Evolutionary conservation across 2,888 invertebrate genomes (phyloP).

Genomic region (Drosophila picticornis): DNA sequence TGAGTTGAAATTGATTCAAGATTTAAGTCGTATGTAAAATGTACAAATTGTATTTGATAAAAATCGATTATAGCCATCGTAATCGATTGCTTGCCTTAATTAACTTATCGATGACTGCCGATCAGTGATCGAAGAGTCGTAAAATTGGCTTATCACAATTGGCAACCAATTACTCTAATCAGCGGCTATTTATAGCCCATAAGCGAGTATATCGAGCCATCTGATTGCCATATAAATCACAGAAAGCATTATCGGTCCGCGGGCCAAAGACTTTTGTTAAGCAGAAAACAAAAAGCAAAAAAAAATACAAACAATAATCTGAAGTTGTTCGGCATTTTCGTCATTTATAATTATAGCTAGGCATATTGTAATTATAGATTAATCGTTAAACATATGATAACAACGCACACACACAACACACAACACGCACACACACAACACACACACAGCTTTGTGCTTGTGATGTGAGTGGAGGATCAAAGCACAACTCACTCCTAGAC

Average conservation of each 20-base stretch:
- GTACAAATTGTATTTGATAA: neutral
- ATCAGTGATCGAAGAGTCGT: conserved; percentile 6
- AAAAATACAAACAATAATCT: conserved; percentile 37
- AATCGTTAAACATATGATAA: neutral
- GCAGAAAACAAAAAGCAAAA: conserved; percentile 1
- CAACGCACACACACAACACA: neutral
- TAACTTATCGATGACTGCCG: conserved; percentile 27
- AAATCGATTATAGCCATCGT: neutral
- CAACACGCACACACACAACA: neutral
- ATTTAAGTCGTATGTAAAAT: neutral
- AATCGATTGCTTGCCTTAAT: neutral
- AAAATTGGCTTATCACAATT: conserved; percentile 13
- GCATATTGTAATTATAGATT: conserved; percentile 73
- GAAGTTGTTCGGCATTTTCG: too few relatives aligned
- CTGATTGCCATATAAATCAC: conserved; percentile 67
- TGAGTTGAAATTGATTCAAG: neutral
- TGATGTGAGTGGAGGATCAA: neutral
- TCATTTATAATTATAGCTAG: conserved; percentile 77
- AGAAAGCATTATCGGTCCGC: conserved; percentile 47
- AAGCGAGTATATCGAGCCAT: conserved; percentile 42
- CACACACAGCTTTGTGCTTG: neutral
- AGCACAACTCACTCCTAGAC: neutral
- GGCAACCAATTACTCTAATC: conserved; percentile 48
- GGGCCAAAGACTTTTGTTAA: conserved; percentile 39
- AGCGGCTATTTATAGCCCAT: conserved; percentile 41